Percentiles rank a stretch among this genome's conserved stretches.
Conservation (phyloP, 2,888 invertebrate species). For the Selenia dentaria region DNA sequence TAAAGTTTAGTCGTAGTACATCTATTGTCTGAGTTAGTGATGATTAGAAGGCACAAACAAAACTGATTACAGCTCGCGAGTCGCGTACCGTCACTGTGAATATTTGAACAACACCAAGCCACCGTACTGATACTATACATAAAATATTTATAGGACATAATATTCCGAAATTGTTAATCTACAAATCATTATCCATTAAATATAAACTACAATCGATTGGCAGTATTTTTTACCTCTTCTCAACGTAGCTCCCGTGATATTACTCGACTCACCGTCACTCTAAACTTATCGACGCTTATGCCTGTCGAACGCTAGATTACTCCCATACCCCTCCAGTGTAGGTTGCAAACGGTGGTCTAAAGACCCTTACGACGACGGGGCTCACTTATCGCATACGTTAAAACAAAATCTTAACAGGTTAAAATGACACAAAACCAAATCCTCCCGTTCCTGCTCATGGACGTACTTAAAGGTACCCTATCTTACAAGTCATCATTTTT, state of each 20-base stretch:
- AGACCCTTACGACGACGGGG: not conserved
- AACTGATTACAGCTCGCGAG: constrained; percentile 29
- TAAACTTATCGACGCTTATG: constrained; percentile 12
- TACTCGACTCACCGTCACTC: constrained; percentile 36
- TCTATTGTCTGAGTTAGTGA: constrained; percentile 28
- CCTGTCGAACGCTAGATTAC: constrained; percentile 13
- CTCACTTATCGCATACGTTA: constrained; percentile 34
- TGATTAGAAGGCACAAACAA: constrained; percentile 40
- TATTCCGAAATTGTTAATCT: constrained; percentile 77
- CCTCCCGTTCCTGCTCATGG: constrained; percentile 26
- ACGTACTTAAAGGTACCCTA: constrained; percentile 31
- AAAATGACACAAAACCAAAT: constrained; percentile 34
- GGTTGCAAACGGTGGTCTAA: not conserved
- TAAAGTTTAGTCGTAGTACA: constrained; percentile 23
- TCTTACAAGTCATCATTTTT: constrained; percentile 26
- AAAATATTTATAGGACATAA: constrained; percentile 74
- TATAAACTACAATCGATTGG: constrained; percentile 82
- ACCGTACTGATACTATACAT: constrained; percentile 74
- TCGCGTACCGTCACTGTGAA: constrained; percentile 24
- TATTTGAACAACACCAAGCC: constrained; percentile 50
- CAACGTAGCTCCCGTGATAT: constrained; percentile 62
- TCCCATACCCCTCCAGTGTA: not conserved
- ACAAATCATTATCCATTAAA: constrained; percentile 76
- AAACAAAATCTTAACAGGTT: constrained; percentile 28
- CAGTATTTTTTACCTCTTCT: constrained; percentile 73